These are phyloP conservation scores for Uria lomvia DNA, from an alignment of 2,113 vertebrate species.

Conservation along the genomic window DNA sequence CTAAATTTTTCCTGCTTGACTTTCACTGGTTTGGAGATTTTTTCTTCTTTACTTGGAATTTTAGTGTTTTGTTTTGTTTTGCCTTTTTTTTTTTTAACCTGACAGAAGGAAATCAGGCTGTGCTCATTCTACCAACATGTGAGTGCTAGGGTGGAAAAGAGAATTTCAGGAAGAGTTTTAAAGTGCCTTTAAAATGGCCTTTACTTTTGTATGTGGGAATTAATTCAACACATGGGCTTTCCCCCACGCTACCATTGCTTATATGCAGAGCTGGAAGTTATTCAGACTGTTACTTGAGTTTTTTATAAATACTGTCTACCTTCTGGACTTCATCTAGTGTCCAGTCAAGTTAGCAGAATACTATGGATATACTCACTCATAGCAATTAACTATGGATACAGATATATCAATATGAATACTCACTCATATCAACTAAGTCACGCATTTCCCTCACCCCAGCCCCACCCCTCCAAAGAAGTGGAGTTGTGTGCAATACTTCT, in stretches of 20 bases:
- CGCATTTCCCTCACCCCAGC: not conserved
- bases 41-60: not conserved
- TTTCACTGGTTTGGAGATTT: not conserved
- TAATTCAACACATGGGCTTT: not conserved
- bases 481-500: not conserved
- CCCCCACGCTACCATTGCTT: fast-evolving
- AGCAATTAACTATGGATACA: not conserved
- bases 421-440: not conserved
- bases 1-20: not conserved
- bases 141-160: not conserved
- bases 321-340: not conserved
- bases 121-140: not conserved
- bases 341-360: not conserved
- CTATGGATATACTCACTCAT: not conserved
- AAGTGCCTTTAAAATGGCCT: not conserved
- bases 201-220: not conserved
- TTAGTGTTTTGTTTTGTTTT: not conserved
- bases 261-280: not conserved
- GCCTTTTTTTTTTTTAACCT: not conserved
- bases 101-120: not conserved
- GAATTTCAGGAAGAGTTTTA: not conserved
- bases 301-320: not conserved
- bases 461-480: not conserved
- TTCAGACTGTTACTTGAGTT: not conserved
- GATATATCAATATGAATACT: not conserved